Evolutionary conservation across 64 coral and sea anemone species (phyloP), one percentile per base, ranked within the genome.

Genomic region (Pachyseris speciosa): DNA sequence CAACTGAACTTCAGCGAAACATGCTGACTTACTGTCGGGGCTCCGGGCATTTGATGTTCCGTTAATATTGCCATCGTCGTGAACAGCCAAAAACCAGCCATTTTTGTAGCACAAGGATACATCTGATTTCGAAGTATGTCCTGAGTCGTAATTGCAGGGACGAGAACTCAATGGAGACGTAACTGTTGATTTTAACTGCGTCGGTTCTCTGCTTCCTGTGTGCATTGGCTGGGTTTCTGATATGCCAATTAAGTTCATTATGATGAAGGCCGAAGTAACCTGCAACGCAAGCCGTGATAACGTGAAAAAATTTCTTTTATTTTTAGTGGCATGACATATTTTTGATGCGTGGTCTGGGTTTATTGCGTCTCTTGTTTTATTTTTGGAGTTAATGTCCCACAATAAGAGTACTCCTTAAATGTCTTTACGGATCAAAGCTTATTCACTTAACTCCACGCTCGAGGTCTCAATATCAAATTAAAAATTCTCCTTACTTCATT

Each of bases 11-110:
- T 24, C 60, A 81, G 34, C 16, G 2, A 1, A 37, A 36, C 34
- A n/a, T 40, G 51, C 25, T 37, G 55, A 63, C 77, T 81, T 60
- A 81, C 77, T 81, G 77, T 81, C 77, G 32, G 32, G 77, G 53
- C 77, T 81, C 2, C 77, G 77, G 1, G 53, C 52, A 63, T 81
- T 33, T 6, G 77, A 81, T 13, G 77, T 63, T 27, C 77, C 77
- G 8, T 81, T 81, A 7, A 81, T 63, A 34, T 58, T 81, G 9
- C 77, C 77, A 36, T 81, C 77, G 13, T 26, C 34, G 34, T 60
- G 63, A 25, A 81, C 22, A 58, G 77, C 77, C 63, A 81, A 81
- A 41, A 81, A 81, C 77, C 77, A 63, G 1, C 52, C 77, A 37
- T 81, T 81, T 81, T 81, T 81, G 20, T 63, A 81, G 0, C 30